A percentile compares a stretch with the other conserved stretches of the same genome.
Conservation (phyloP, 1,140 invertebrate genomes). For the Plectrocnemia conspersa region DNA sequence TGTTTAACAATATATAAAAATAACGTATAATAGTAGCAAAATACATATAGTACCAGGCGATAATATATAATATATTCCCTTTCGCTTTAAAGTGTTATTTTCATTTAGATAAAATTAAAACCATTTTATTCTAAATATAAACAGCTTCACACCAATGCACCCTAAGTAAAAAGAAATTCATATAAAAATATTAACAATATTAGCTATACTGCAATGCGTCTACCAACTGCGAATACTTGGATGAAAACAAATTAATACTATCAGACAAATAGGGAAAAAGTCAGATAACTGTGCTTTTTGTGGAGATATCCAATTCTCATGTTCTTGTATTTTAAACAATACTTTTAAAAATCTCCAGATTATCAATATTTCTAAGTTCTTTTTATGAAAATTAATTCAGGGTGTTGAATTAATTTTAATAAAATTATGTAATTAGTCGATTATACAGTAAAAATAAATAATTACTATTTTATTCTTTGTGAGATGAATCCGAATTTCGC, state of each 20-base stretch:
- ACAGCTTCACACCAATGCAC: not conserved
- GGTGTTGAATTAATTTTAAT: slow-evolving; percentile 7
- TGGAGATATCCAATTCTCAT: no score
- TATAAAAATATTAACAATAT: not conserved
- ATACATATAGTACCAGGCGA: not conserved
- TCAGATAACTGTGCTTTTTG: not conserved
- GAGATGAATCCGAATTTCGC: no score
- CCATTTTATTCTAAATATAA: not conserved
- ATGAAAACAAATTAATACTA: not conserved
- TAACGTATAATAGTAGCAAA: not conserved
- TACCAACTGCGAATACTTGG: not conserved
- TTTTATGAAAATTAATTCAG: not conserved
- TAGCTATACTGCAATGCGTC: not conserved
- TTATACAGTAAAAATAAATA: no score
- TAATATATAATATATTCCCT: not conserved
- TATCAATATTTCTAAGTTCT: not conserved
- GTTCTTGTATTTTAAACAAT: no score
- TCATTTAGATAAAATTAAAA: not conserved
- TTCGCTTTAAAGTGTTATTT: not conserved
- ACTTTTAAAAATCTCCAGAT: no score
- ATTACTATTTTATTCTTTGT: no score
- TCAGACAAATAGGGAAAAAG: not conserved
- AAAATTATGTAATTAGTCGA: not conserved
- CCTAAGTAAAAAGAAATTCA: not conserved
- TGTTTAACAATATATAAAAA: no score